These are phyloP conservation scores for Aplochiton taeniatus DNA, from an alignment of 2,797 vertebrate genomes.

Conservation along the genomic window DNA sequence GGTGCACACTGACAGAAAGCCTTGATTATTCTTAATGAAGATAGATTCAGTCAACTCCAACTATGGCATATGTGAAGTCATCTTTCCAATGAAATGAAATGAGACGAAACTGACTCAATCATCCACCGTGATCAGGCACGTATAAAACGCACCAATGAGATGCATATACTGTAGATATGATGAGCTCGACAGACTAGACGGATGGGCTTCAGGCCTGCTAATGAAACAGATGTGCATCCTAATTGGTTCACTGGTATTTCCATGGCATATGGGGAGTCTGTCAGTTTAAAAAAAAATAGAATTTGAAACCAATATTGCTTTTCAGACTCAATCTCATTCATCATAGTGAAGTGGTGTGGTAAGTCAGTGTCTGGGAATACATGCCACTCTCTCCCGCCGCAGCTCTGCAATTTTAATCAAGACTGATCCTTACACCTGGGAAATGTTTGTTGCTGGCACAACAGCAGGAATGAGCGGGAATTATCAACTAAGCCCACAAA, in stretches of 20 bases:
- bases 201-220: constrained; percentile 65
- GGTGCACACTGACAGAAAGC: too few relatives aligned
- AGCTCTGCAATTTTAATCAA: constrained; percentile 39
- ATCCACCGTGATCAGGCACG: constrained; percentile 43
- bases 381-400: constrained; percentile 3
- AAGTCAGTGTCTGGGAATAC: constrained; percentile 35
- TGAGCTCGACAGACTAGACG: constrained; percentile 70
- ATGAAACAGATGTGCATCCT: constrained; percentile 78
- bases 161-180: constrained; percentile 41
- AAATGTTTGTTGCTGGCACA: constrained; percentile 34
- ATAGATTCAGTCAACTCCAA: constrained; percentile 29
- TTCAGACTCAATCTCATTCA: constrained; percentile 36
- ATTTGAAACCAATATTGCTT: constrained; percentile 59
- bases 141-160: constrained; percentile 39
- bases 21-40: too few relatives aligned
- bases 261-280: constrained; percentile 50
- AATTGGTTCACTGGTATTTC: constrained; percentile 73
- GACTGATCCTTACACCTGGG: constrained; percentile 42
- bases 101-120: constrained; percentile 60
- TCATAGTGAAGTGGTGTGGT: constrained; percentile 45
- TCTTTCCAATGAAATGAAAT: constrained; percentile 51
- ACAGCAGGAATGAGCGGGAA: constrained; percentile 20
- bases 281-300: constrained; percentile 52
- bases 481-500: constrained; percentile 17
- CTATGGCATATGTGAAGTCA: constrained; percentile 23